A percentile compares a stretch with the other conserved stretches of the same genome.
Conservation (phyloP, 2,113 vertebrate genomes). For the Danionella cerebrum region DNA sequence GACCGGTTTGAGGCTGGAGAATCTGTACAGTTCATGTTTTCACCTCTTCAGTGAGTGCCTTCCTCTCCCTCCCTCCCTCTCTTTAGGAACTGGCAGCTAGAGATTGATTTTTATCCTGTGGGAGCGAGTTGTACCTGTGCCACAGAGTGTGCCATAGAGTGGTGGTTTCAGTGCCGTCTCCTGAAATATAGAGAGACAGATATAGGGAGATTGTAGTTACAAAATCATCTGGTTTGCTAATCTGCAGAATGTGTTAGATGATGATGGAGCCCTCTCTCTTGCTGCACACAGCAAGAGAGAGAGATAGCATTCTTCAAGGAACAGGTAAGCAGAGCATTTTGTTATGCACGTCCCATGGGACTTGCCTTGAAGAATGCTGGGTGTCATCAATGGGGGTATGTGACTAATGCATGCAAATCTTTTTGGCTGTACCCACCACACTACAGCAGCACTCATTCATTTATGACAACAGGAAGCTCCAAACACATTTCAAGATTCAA, state of each 20-base stretch:
- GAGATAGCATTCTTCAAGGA: conserved; percentile 66
- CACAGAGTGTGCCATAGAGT: conserved; percentile 81
- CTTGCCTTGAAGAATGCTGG: conserved; percentile 73
- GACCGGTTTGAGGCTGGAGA: conserved; percentile 66
- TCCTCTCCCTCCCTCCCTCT: conserved; percentile 53
- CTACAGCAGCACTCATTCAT: conserved; percentile 62
- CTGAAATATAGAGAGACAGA: conserved; percentile 83
- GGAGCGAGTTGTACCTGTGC: conserved; percentile 76
- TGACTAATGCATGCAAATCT: conserved; percentile 62
- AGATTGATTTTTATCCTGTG: conserved; percentile 83
- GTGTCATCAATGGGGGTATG: conserved; percentile 54
- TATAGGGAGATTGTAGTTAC: conserved; percentile 77
- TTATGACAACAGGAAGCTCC: conserved; percentile 43
- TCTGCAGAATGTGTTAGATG: conserved; percentile 61
- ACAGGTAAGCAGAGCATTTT: conserved; percentile 51
- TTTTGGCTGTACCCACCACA: conserved; percentile 60
- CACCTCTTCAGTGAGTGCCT: conserved; percentile 66
- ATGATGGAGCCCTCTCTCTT: conserved; percentile 48
- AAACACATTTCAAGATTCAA: not conserved
- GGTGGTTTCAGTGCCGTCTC: conserved; percentile 79
- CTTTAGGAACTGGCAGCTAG: conserved; percentile 71
- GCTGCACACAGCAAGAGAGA: conserved; percentile 37
- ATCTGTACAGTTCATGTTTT: conserved; percentile 66
- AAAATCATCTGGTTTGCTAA: conserved; percentile 68
- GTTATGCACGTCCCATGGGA: conserved; percentile 49